These are phyloP conservation scores for Eufriesea mexicana DNA, from an alignment of 1,140 invertebrate species.

Conservation along the genomic window DNA sequence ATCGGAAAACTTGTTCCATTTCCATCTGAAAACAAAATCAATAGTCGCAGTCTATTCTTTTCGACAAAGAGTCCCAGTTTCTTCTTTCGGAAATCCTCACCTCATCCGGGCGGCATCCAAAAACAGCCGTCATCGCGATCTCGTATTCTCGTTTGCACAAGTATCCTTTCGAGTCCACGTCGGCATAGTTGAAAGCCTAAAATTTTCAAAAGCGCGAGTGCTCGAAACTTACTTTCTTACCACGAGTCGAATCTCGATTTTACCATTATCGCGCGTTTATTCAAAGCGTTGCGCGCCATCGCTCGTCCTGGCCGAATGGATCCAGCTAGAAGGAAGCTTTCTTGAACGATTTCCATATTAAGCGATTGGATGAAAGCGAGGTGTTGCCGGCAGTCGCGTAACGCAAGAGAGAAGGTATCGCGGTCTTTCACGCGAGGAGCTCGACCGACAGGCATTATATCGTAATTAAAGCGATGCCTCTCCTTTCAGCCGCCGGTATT, in stretches of 20 bases:
- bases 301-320: not conserved
- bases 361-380: slow-evolving; percentile 28
- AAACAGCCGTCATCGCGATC: slow-evolving; percentile 57
- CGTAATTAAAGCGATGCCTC: slow-evolving; percentile 49
- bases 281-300: not conserved
- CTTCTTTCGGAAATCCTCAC: slow-evolving; percentile 15
- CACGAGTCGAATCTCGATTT: not conserved
- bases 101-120: slow-evolving; percentile 53
- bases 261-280: slow-evolving; percentile 19
- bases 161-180: slow-evolving; percentile 20
- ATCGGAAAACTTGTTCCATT: slow-evolving; percentile 36
- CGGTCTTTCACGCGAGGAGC: slow-evolving; percentile 20
- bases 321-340: slow-evolving; percentile 25
- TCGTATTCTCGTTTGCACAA: slow-evolving; percentile 48
- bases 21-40: slow-evolving; percentile 36
- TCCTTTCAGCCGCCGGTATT: slow-evolving; percentile 50
- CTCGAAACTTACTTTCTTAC: not conserved
- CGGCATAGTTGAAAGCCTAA: slow-evolving; percentile 55
- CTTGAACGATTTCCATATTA: slow-evolving; percentile 31
- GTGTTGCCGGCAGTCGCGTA: slow-evolving; percentile 7
- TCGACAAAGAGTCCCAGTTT: too few relatives aligned
- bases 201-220: not conserved
- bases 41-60: too few relatives aligned
- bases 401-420: slow-evolving; percentile 1
- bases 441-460: slow-evolving; percentile 46